Base-by-base conservation (phyloP, 2,888 invertebrate species). In the Watsonalla cultraria region DNA sequence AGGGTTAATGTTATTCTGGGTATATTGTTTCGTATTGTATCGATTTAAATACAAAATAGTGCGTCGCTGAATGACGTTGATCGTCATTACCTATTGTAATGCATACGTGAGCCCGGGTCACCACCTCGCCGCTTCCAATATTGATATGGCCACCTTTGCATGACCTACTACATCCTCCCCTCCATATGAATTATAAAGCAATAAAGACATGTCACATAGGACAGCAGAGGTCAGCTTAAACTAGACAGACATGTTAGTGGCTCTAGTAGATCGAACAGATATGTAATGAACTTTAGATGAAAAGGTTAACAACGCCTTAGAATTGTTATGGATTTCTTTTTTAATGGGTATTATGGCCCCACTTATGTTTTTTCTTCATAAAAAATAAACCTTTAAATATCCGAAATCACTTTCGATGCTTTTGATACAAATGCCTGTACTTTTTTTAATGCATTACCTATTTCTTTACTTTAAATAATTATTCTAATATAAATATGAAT, bases 61-160 rank as follows among this genome's bases (percentile, higher is more conserved):
- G 66, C 60, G 63, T 57, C 62, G 61, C 46, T 64, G 72, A 64
- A 69, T 83, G 82, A 80, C 80, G 80, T 74, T 62, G 73, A 66
- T 66, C 72, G 57, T 58, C 81, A 89, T 89, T 87, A 86, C 75
- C 76, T 84, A 90, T 89, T 89, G 82, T 87, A 88, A 89, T 86
- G 74, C 77, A 87, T 86, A 81, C 84, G 79, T 76, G 77, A 74
- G 70, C 70, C 76, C 73, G 68, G 83, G 84, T 86, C 86, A 74
- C 68, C 78, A 80, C 82, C 80, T 83, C 79, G 68, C 59, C 68
- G 68, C 66, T 67, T 65, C 70, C 60, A 70, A 71, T 63, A 65
- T 61, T 58, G 56, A 61, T 55, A 55, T 68, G 61, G 69, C 86
- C 81, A 79, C 60, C 55, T 51, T 59, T 45, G 55, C 46, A 54